Evolutionary conservation across 2,888 invertebrate genomes (phyloP).

Genomic region (Lasioglossum marginatum): DNA sequence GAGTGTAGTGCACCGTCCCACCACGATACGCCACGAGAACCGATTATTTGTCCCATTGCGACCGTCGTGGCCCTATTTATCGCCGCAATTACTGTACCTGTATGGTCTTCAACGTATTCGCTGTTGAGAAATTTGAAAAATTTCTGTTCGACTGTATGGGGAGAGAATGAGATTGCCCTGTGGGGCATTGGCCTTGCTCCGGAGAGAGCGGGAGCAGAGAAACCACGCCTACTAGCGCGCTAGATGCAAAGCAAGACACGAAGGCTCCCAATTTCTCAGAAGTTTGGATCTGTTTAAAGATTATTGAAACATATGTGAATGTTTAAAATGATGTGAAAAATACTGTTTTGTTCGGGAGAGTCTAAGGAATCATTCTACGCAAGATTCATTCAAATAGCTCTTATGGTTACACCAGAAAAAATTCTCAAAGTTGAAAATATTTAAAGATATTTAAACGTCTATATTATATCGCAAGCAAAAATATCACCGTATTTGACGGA

Average conservation of each 20-base stretch:
- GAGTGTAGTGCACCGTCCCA: conserved; percentile 39
- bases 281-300: not conserved
- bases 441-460: no score
- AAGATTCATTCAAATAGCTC: not conserved
- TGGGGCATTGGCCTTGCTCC: not conserved
- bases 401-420: not conserved
- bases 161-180: not conserved
- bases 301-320: not conserved
- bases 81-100: conserved; percentile 50
- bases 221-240: not conserved
- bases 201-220: not conserved
- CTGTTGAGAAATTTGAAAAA: not conserved
- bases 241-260: not conserved
- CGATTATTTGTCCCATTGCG: conserved; percentile 59
- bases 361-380: not conserved
- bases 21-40: conserved; percentile 29
- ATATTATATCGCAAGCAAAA: no score
- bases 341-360: not conserved
- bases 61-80: conserved; percentile 46
- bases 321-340: not conserved
- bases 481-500: no score
- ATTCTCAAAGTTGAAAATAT: not conserved
- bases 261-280: not conserved
- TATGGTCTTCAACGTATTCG: not conserved
- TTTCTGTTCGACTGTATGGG: not conserved